These are phyloP conservation scores for Nephila pilipes DNA, from an alignment of 1,140 invertebrate genomes.

Conservation along the genomic window DNA sequence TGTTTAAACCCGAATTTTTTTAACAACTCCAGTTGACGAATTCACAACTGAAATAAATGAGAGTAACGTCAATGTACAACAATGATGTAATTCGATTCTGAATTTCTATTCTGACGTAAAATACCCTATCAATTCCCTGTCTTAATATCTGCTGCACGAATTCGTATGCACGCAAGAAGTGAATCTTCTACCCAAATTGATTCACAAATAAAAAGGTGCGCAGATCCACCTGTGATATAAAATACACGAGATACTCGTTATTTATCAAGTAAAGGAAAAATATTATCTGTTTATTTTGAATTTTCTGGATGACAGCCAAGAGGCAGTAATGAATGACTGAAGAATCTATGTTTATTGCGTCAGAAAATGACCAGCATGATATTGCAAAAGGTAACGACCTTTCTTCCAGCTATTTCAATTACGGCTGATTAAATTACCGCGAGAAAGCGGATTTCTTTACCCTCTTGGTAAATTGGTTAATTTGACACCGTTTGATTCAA, in stretches of 20 bases:
- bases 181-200: not conserved
- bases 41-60: not conserved
- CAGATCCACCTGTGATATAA: not conserved
- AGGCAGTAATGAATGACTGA: not conserved
- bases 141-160: not conserved
- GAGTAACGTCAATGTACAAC: not conserved
- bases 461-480: not conserved
- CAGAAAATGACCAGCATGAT: not conserved
- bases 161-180: not conserved
- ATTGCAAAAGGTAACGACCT: not conserved
- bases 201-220: not conserved
- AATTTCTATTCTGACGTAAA: not conserved
- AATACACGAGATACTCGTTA: not conserved
- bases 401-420: constrained; percentile 4
- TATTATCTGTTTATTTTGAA: not conserved
- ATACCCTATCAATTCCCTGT: not conserved
- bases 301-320: not conserved
- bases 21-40: not conserved
- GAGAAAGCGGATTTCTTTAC: not conserved
- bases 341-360: not conserved
- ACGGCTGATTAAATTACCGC: not conserved
- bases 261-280: not conserved
- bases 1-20: no score
- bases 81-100: not conserved
- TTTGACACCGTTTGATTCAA: not conserved